Conservation (phyloP, 2,797 vertebrate species). For the Ibycter americanus region DNA sequence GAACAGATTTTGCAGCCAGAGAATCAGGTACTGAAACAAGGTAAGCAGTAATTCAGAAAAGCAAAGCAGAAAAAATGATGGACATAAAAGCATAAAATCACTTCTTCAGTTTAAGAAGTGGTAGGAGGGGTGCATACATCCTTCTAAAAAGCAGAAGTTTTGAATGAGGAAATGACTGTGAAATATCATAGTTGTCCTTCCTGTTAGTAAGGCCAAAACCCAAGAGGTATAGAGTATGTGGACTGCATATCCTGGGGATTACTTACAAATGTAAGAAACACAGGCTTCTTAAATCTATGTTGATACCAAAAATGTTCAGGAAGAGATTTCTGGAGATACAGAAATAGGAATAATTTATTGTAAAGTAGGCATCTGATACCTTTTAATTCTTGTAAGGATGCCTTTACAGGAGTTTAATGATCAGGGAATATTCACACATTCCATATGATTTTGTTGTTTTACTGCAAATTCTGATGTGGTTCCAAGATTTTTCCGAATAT, state of each 20-base stretch:
- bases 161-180: background rate
- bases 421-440: background rate
- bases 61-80: background rate
- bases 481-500: background rate
- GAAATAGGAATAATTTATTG: background rate
- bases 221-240: background rate
- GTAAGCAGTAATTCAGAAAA: background rate
- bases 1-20: background rate
- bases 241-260: background rate
- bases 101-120: background rate
- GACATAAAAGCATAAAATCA: background rate
- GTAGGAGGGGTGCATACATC: background rate
- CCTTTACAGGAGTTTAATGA: background rate
- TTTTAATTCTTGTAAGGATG: background rate
- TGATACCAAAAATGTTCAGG: background rate
- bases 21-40: background rate
- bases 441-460: background rate
- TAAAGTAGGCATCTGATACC: background rate
- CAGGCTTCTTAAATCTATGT: background rate
- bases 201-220: background rate
- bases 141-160: background rate
- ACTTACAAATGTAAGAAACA: background rate
- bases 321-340: background rate
- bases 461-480: background rate
- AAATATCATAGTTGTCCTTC: background rate